Base-by-base conservation (phyloP, 2,113 vertebrate genomes). In the Petrocephalus zakoni region DNA sequence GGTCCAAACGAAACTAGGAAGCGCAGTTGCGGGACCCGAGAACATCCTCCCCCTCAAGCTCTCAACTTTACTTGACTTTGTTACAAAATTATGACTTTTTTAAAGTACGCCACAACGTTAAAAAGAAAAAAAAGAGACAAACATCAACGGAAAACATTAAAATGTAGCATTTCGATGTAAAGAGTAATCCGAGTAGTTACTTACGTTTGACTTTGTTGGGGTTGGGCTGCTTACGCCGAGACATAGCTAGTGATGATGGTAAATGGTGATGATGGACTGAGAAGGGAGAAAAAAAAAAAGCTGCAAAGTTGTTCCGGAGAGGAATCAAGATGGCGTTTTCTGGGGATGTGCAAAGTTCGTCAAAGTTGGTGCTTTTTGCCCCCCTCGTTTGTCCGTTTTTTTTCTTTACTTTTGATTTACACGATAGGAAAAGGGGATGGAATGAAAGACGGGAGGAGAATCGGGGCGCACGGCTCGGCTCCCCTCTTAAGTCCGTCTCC, bases 311-410 rank as follows among this genome's bases (percentile, higher is more conserved):
- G 95, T 95, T 95, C 95, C 94, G 93, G 95, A 94, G 90, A 94
- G 94, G 94, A 95, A 95, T 95, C 95, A 96, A 96, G 95, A 96
- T 96, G 95, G 95, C 95, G 95, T 95, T 95, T 78, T 95, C 94
- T 94, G 93, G 92, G 95, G 95, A 96, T 96, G 95, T 95, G 95
- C 95, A 96, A 96, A 96, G 95, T 98, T 96, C 96, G 95, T 93
- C 94, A 95, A 68, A 95, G 93, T 94, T 94, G 93, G 90, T 92
- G 95, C 61, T 68, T 68, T 94, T 94, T 93, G 94, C 95, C 95
- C 93, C 92, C 29, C 34, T 78, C 72, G 72, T 92, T 94, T 93
- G 93, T 93, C 92, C 81, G 68, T 56, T 91, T 93, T 92, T 89
- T 42, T 42, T 42, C 3, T 42, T 94, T 93, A 93, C 93, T 92